Conservation (phyloP, 35 echinoderm and acorn worm genomes). For the Ptychodera flava region DNA sequence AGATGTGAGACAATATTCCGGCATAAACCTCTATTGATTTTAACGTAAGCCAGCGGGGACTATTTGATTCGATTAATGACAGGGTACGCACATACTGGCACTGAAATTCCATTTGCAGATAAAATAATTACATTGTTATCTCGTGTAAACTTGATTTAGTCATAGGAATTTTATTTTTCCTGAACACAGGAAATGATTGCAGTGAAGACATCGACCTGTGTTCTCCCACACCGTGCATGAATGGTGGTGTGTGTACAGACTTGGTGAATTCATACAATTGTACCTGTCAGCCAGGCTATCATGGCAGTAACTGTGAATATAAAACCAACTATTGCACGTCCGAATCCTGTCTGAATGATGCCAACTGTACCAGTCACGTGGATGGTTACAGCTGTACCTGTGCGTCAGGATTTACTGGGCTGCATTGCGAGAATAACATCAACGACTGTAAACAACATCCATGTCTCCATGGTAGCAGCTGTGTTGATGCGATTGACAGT, state of each 20-base stretch:
- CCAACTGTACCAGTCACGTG: background rate
- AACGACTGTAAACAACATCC: slow-evolving; percentile 24
- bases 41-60: too few relatives aligned
- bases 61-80: too few relatives aligned
- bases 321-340: background rate
- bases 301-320: background rate
- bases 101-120: too few relatives aligned
- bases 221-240: background rate
- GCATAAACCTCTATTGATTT: too few relatives aligned
- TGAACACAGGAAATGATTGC: background rate
- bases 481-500: slow-evolving; percentile 23
- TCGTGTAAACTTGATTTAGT: too few relatives aligned
- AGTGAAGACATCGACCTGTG: slow-evolving; percentile 49
- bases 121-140: too few relatives aligned
- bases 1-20: too few relatives aligned
- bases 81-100: too few relatives aligned
- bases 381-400: slow-evolving; percentile 1
- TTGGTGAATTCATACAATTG: background rate
- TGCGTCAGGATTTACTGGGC: background rate
- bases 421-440: slow-evolving; percentile 24
- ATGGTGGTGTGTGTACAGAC: slow-evolving; percentile 8
- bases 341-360: background rate
- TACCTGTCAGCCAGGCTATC: background rate
- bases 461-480: slow-evolving; percentile 13
- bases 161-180: too few relatives aligned